Percentiles rank a stretch among this genome's conserved stretches.
Evolutionary conservation across 2,797 vertebrate genomes (phyloP).

Genomic region (Poecile montanus): DNA sequence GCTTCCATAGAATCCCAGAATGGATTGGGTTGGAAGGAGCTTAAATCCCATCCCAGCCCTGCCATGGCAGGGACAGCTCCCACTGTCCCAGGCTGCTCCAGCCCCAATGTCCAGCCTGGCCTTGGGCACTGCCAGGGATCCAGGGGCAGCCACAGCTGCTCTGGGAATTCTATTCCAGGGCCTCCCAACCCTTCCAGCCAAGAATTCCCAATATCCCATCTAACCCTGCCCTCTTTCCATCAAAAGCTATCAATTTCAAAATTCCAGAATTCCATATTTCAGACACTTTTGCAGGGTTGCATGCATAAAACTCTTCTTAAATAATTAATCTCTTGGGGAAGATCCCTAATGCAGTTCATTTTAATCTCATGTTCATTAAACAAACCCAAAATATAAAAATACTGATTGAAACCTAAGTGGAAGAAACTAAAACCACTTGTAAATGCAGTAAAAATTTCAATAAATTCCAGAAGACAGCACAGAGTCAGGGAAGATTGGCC

Average conservation of each 20-base stretch:
- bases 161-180: fast-evolving
- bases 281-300: not conserved
- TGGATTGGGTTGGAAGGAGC: not conserved
- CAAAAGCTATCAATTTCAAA: not conserved
- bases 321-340: not conserved
- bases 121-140: not conserved
- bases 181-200: not conserved
- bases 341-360: not conserved
- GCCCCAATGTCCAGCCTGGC: fast-evolving
- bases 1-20: not conserved
- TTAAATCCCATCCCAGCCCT: not conserved
- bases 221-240: not conserved
- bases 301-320: not conserved
- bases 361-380: not conserved
- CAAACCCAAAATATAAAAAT: not conserved
- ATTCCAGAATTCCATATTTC: not conserved
- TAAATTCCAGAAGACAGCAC: not conserved
- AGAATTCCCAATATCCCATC: not conserved
- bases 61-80: not conserved
- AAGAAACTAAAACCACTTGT: not conserved
- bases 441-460: not conserved
- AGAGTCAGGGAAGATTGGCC: not conserved
- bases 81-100: not conserved
- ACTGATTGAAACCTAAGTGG: not conserved
- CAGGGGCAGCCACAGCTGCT: not conserved